A percentile compares a stretch with the other conserved stretches of the same genome.
phyloP scores from a whole-genome alignment of 2,113 vertebrate genomes.

The Ptilonorhynchus violaceus region DNA sequence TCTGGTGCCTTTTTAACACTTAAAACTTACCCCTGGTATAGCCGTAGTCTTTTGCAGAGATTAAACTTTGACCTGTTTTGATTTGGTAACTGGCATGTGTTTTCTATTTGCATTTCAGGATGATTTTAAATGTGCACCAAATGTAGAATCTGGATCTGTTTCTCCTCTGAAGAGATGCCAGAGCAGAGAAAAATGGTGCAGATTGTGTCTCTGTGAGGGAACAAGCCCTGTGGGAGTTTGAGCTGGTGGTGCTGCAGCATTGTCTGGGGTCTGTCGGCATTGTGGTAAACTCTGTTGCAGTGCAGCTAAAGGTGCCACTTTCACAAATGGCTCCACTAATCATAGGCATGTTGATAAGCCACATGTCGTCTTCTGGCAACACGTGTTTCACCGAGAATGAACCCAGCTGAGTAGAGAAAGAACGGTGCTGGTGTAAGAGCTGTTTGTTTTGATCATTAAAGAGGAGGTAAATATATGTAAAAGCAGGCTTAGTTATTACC shows the following conservation, averaged over 20 bases:
- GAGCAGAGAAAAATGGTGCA: neutral
- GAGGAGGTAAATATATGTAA: neutral
- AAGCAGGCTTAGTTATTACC: neutral
- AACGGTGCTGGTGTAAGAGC: accelerated
- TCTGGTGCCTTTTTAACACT: neutral
- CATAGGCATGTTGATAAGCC: neutral
- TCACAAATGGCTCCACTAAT: neutral
- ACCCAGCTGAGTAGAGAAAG: neutral
- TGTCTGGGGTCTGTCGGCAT: neutral
- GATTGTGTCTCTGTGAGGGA: neutral
- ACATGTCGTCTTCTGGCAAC: neutral
- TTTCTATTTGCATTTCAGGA: neutral
- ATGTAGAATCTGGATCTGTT: neutral
- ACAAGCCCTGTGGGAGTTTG: accelerated
- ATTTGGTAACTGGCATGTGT: neutral
- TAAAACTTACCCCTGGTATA: neutral
- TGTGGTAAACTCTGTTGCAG: neutral
- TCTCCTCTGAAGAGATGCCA: neutral
- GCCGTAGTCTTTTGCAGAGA: neutral
- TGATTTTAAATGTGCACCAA: neutral
- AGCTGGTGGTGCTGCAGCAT: neutral
- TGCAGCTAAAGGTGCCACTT: neutral
- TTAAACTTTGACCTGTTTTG: neutral
- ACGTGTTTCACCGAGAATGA: accelerated
- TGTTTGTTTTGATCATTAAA: neutral